Percentiles rank a stretch among this genome's conserved stretches.
Evolutionary conservation across 2,888 invertebrate genomes (phyloP).

Genomic region (Onchidella celtica): DNA sequence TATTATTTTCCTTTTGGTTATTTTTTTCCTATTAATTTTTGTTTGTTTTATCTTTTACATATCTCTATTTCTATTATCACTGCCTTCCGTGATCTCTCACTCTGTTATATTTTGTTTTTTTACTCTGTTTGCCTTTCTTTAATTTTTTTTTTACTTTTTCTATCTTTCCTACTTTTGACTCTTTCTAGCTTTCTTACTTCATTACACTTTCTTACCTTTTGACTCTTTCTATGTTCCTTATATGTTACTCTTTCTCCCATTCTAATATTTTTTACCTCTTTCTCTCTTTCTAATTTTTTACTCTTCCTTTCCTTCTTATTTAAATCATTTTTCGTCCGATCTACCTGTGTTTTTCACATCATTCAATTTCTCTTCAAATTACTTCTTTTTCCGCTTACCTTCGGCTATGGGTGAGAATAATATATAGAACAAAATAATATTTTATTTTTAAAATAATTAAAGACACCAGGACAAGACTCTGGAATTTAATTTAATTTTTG

Average conservation of each 20-base stretch:
- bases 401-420: too few species aligned
- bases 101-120: background rate
- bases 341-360: too few species aligned
- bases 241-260: constrained; percentile 11
- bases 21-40: too few species aligned
- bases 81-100: background rate
- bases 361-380: too few species aligned
- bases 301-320: constrained; percentile 2
- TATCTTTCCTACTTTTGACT: background rate
- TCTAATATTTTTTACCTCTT: constrained; percentile 20
- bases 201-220: background rate
- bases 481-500: too few species aligned
- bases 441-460: too few species aligned
- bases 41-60: too few species aligned
- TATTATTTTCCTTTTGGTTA: too few species aligned
- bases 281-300: constrained; percentile 15
- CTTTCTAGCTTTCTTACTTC: background rate
- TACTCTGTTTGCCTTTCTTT: background rate
- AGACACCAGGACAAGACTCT: too few species aligned
- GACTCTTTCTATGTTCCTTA: background rate
- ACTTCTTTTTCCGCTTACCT: too few species aligned
- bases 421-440: too few species aligned
- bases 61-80: too few species aligned
- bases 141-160: background rate
- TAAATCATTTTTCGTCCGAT: background rate